Evolutionary conservation across 2,888 invertebrate species (phyloP), one percentile per base, ranked within the genome.

Genomic region (Nomada hirtipes): DNA sequence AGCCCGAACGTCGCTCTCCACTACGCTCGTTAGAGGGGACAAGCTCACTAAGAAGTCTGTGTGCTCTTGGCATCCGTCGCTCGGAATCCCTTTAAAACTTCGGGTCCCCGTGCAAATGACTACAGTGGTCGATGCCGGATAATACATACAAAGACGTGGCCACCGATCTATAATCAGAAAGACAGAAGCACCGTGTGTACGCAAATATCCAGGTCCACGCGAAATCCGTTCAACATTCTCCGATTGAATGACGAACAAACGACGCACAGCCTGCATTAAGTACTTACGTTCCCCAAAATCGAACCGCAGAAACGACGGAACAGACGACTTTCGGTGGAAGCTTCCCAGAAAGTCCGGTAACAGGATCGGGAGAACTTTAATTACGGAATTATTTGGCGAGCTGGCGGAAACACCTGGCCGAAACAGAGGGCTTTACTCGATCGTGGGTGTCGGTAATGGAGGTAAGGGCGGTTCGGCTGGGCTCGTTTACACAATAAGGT

Each of bases 401-500:
- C 15, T 2, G 13, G 4, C 11, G n/a, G 36, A 47, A 68, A 71
- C 47, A 65, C 53, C 57, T 61, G 63, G 9, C 15, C 36, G 50
- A 52, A 50, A 57, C 59, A 9, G 59, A 29, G 42, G 53, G 53
- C 26, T 79, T 83, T 63, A 23, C 61, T 69, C 69, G 72, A 82
- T 79, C 72, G 55, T 65, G 69, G 42, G 60, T 11, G 52, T 36
- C 63, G 78, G 72, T 82, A 75, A 82, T 78, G 68, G 64, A 3
- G 42, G 53, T 44, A 42, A 75, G 55, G 23, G 60, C 70, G 15
- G 59, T 7, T 53, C 61, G 50, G 57, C 50, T 36, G 52, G 50
- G 60, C 55, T 65, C 61, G 63, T 72, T 76, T 74, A 57, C 76
- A 70, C 79, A 84, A 76, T 79, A 80, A 80, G 71, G 60, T 71